phyloP scores from a whole-genome alignment of 2,888 invertebrate species.

The Dynastes tityus region DNA sequence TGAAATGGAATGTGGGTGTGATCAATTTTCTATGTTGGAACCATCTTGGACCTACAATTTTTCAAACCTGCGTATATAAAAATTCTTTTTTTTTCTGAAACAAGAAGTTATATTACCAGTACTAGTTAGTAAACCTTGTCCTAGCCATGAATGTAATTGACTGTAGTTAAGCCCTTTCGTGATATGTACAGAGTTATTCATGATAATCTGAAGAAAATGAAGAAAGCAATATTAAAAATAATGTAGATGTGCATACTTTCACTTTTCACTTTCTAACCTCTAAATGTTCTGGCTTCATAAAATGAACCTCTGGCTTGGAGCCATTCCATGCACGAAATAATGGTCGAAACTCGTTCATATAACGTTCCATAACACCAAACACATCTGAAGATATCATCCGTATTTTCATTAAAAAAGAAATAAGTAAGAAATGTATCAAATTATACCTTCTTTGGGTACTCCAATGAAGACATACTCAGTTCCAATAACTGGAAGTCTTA shows the following conservation, averaged over 20 bases:
- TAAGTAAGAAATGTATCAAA: too few species aligned
- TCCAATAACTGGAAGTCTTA: constrained; percentile 56
- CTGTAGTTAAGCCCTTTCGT: constrained; percentile 58
- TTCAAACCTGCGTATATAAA: not conserved
- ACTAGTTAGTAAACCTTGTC: constrained; percentile 60
- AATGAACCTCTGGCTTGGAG: constrained; percentile 56
- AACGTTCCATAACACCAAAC: constrained; percentile 49
- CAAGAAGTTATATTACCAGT: constrained; percentile 52
- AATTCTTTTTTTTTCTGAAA: not conserved
- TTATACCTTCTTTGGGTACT: constrained; percentile 54
- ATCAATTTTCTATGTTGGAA: constrained; percentile 59
- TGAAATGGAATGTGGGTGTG: constrained; percentile 65
- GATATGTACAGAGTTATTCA: constrained; percentile 58
- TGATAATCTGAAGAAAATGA: constrained; percentile 55
- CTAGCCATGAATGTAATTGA: constrained; percentile 59
- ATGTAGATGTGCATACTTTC: too few species aligned
- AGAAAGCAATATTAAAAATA: too few species aligned
- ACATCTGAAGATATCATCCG: constrained; percentile 54
- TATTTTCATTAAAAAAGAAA: not conserved
- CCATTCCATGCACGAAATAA: constrained; percentile 59
- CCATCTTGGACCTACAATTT: not conserved
- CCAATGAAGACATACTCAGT: constrained; percentile 53
- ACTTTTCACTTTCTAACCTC: not conserved
- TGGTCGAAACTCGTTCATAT: constrained; percentile 56
- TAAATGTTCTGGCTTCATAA: constrained; percentile 55